These are phyloP conservation scores for Crypturellus undulatus DNA, from an alignment of 2,113 vertebrate genomes.

Conservation along the genomic window DNA sequence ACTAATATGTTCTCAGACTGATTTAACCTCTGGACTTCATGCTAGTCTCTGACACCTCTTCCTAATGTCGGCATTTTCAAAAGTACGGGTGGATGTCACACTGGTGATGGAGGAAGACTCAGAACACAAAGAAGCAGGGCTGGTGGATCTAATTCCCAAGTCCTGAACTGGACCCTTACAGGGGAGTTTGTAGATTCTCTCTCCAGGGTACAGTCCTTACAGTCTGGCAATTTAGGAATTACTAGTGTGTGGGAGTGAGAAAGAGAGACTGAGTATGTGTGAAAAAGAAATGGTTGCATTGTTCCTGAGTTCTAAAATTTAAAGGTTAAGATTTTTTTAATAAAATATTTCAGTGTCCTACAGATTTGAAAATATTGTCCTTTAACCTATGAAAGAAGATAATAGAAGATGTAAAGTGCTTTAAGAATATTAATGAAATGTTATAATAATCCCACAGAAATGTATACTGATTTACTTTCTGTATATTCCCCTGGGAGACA, in stretches of 20 bases:
- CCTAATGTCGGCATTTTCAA: background rate
- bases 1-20: background rate
- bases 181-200: accelerated
- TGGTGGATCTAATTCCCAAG: accelerated
- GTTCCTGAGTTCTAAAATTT: background rate
- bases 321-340: slow-evolving; percentile 32
- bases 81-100: background rate
- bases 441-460: background rate
- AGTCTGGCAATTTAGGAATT: background rate
- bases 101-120: no score
- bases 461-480: background rate
- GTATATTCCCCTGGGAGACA: background rate
- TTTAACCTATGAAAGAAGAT: slow-evolving; percentile 42
- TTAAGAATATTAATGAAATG: slow-evolving; percentile 39
- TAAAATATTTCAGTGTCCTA: slow-evolving; percentile 37
- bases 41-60: background rate
- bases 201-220: background rate
- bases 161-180: background rate
- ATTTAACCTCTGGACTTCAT: background rate
- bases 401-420: slow-evolving; percentile 17
- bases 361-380: slow-evolving; percentile 44
- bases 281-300: background rate
- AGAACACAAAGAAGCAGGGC: background rate
- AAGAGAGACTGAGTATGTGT: background rate
- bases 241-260: background rate